These are phyloP conservation scores for Cyclargus thomasi DNA, from an alignment of 1,140 invertebrate species.

Conservation along the genomic window DNA sequence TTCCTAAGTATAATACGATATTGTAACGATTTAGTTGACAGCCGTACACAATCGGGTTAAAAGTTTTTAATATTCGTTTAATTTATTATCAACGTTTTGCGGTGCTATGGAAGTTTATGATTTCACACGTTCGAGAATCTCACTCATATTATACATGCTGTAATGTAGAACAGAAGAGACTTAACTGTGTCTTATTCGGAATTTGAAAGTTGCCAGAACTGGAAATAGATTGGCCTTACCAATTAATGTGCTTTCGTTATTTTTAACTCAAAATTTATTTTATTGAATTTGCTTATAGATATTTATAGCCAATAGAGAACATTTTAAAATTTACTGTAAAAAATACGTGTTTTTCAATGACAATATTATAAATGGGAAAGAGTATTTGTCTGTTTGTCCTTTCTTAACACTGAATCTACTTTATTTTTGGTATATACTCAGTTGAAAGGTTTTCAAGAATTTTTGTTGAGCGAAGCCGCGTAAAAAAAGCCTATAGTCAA, in stretches of 20 bases:
- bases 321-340: too few relatives aligned
- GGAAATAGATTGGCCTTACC: slow-evolving; percentile 41
- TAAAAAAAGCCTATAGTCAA: too few relatives aligned
- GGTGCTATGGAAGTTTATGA: slow-evolving; percentile 16
- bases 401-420: too few relatives aligned
- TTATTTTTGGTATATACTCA: too few relatives aligned
- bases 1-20: slow-evolving; percentile 41
- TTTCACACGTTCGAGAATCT: slow-evolving; percentile 4
- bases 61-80: slow-evolving; percentile 38
- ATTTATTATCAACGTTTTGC: slow-evolving; percentile 32
- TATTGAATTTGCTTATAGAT: neutral
- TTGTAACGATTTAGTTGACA: slow-evolving; percentile 44
- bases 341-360: too few relatives aligned
- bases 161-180: slow-evolving; percentile 21
- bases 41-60: slow-evolving; percentile 40
- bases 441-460: too few relatives aligned
- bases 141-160: neutral
- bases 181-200: slow-evolving; percentile 5
- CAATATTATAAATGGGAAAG: too few relatives aligned
- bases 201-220: slow-evolving; percentile 14
- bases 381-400: too few relatives aligned
- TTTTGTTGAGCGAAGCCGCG: too few relatives aligned
- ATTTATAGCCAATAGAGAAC: neutral
- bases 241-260: slow-evolving; percentile 45
- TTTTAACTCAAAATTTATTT: slow-evolving; percentile 32